A percentile compares a stretch with the other conserved stretches of the same genome.
phyloP scores from a whole-genome alignment of 2,113 vertebrate species.

The Pteronura brasiliensis region DNA sequence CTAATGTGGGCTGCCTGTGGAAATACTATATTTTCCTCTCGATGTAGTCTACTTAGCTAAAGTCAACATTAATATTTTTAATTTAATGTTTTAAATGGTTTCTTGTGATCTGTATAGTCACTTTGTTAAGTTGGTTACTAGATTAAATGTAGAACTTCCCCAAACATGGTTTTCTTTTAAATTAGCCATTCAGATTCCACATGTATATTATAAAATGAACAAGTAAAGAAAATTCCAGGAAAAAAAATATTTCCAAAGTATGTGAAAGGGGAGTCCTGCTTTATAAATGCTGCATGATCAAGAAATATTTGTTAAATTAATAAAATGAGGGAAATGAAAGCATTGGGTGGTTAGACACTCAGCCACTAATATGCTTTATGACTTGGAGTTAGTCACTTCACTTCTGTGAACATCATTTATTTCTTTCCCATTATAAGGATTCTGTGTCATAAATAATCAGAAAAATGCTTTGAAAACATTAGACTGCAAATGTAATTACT shows the following conservation, averaged over 20 bases:
- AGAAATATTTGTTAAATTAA: constrained; percentile 4
- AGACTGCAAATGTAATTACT: background rate
- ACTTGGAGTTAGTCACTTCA: background rate
- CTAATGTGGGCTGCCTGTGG: background rate
- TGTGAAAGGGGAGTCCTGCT: background rate
- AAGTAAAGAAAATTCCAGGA: background rate
- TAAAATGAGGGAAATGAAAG: constrained; percentile 44
- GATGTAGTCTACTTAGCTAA: background rate
- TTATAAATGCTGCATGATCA: background rate
- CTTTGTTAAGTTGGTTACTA: background rate
- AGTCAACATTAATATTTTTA: background rate
- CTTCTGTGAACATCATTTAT: background rate
- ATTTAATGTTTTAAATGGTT: background rate
- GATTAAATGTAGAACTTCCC: background rate
- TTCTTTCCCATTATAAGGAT: background rate
- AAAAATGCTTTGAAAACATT: background rate
- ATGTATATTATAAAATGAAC: background rate
- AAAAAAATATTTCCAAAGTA: background rate
- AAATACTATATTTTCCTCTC: background rate
- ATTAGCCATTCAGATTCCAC: background rate
- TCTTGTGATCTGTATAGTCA: background rate
- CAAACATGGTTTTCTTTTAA: background rate
- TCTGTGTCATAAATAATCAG: background rate
- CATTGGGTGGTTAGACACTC: background rate
- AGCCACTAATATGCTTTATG: background rate